Percentiles rank a stretch among this genome's conserved stretches.
These are phyloP conservation scores for Muscina levida DNA, from an alignment of 2,888 invertebrate genomes.

Conservation along the genomic window DNA sequence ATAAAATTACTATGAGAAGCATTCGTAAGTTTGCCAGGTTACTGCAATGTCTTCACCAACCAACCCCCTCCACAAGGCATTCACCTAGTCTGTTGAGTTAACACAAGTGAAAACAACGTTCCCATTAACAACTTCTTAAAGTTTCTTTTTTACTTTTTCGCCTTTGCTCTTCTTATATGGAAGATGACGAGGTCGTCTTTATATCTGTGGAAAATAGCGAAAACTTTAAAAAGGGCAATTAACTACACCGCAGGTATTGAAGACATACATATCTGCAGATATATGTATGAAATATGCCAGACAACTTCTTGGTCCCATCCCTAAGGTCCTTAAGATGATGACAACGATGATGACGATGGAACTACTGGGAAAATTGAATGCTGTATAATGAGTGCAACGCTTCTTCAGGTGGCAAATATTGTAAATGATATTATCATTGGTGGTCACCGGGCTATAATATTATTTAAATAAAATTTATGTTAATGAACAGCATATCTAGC, in stretches of 20 bases:
- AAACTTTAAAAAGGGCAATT: conserved; percentile 35
- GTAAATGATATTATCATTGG: background rate
- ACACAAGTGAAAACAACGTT: conserved; percentile 32
- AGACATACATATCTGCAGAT: background rate
- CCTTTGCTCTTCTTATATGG: background rate
- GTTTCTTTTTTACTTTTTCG: background rate
- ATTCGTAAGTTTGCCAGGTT: no score
- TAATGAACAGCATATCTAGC: background rate
- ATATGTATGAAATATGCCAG: no score
- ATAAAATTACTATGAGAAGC: no score
- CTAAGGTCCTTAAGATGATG: conserved; percentile 3
- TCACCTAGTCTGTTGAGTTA: background rate
- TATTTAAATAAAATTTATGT: background rate
- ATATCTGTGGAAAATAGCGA: background rate
- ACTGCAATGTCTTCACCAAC: background rate
- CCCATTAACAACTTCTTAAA: conserved; percentile 16
- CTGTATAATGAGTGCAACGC: conserved; percentile 3
- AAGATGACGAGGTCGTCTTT: background rate
- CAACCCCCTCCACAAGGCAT: background rate
- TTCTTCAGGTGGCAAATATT: background rate
- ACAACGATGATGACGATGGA: background rate
- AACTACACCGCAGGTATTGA: conserved; percentile 19
- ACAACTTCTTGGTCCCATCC: background rate
- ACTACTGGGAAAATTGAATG: background rate
- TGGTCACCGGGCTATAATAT: conserved; percentile 6